Percentiles rank a stretch among this genome's conserved stretches.
Evolutionary conservation across 53 echinoderm and acorn worm species (phyloP).

Genomic region (Hippasteria phrygiana): DNA sequence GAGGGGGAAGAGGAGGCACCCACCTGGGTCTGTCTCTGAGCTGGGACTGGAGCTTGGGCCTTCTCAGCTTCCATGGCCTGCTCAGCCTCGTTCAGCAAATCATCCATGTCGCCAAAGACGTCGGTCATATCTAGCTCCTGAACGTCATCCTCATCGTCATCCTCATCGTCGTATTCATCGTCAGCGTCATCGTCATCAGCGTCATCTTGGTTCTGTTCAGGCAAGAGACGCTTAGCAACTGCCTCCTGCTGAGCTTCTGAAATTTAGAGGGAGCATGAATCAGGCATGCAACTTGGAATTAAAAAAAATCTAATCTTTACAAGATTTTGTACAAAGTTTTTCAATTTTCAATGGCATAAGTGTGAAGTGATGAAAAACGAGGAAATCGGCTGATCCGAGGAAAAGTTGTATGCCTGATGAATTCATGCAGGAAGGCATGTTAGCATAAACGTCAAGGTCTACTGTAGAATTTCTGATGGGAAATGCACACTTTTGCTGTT

Average conservation of each 20-base stretch:
- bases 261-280: not conserved
- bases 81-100: constrained; percentile 90
- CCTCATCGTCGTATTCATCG: constrained; percentile 35
- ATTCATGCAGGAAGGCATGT: too few species aligned
- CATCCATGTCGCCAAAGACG: constrained; percentile 96
- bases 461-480: too few species aligned
- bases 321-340: too few species aligned
- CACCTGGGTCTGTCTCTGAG: constrained; percentile 51
- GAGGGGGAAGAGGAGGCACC: not conserved
- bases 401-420: too few species aligned
- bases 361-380: too few species aligned
- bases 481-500: too few species aligned
- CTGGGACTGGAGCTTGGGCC: not conserved
- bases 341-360: too few species aligned
- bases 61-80: constrained; percentile 86
- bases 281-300: too few species aligned
- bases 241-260: constrained; percentile 49
- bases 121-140: constrained; percentile 86
- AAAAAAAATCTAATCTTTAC: too few species aligned
- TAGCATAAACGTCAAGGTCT: too few species aligned
- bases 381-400: too few species aligned
- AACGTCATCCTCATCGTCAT: constrained; percentile 75
- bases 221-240: not conserved
- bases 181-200: constrained; percentile 33
- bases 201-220: constrained; percentile 7